Base-by-base conservation (phyloP, 2,113 vertebrate genomes). In the Dasyurus viverrinus region DNA sequence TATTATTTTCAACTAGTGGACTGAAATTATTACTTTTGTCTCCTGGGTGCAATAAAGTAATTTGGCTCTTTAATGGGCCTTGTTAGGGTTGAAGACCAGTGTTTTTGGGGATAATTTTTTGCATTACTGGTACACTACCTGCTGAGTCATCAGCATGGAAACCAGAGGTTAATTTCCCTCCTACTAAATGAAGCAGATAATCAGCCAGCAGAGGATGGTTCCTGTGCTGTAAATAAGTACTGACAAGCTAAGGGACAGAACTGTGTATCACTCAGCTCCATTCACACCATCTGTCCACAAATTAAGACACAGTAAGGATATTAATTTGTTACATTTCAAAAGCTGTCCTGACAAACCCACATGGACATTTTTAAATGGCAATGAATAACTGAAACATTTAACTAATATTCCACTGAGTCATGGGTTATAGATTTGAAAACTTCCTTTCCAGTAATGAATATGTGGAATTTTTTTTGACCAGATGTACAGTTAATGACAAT, bases 131-230 rank as follows among this genome's bases (percentile, higher is more conserved):
- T 97, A 97, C 53, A 97, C 95, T 98, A 98, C 98, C 98, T 99
- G 98, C 98, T 98, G 98, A 98, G 98, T 99, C 98, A 98, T 98
- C 98, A 98, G 94, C 96, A 96, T 92, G 94, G 97, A 98, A 98
- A 97, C 54, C 95, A 98, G 97, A 98, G 98, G 98, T 99, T 99
- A 98, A 99, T 99, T 99, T 99, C 96, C 94, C 91, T 97, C 96
- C 94, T 97, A 98, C 97, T 98, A 99, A 99, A 99, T 98, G 98
- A 98, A 98, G 98, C 98, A 97, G 95, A 98, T 98, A 99, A 98
- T 98, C 98, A 98, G 98, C 97, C 98, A 97, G 98, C 76, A 89
- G 98, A 98, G 97, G 96, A 97, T 68, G 94, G 53, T 27, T 98
- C 68, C 97, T 98, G 53, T 93, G 90, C 98, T 97, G 97, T 98